Conservation (phyloP, 2,888 invertebrate genomes). For the Drosophila prostipennis region DNA sequence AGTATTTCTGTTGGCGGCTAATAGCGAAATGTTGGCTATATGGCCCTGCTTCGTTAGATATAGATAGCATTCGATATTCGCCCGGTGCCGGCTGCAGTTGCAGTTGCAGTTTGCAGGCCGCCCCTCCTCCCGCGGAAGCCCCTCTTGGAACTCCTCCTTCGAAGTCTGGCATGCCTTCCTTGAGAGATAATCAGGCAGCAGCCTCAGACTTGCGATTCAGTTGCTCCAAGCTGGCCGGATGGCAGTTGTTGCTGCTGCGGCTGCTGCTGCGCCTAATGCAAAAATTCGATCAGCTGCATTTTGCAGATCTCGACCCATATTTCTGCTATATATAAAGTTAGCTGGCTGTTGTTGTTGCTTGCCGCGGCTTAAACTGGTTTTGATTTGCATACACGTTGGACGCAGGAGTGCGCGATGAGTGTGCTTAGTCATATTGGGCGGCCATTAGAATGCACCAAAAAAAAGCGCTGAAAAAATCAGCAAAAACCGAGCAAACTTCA, state of each 20-base stretch:
- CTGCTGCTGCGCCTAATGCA: conserved; percentile 78
- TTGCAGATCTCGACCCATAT: conserved; percentile 83
- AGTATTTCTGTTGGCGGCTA: conserved; percentile 75
- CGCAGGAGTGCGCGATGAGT: conserved; percentile 80
- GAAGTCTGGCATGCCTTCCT: conserved; percentile 72
- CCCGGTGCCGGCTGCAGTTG: conserved; percentile 66
- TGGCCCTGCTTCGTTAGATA: conserved; percentile 78
- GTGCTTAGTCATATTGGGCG: conserved; percentile 83
- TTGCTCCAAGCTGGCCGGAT: conserved; percentile 66
- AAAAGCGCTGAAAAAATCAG: conserved; percentile 13
- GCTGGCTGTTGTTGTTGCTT: conserved; percentile 46
- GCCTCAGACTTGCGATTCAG: conserved; percentile 58
- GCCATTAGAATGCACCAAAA: conserved; percentile 81
- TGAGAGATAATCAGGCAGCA: conserved; percentile 75
- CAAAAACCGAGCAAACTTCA: conserved; percentile 25
- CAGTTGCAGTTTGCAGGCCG: conserved; percentile 38
- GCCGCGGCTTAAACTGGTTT: conserved; percentile 75
- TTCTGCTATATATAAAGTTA: conserved; percentile 64
- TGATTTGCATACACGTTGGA: conserved; percentile 82
- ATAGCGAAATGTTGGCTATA: conserved; percentile 80
- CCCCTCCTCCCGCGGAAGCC: conserved; percentile 7
- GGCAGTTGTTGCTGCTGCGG: conserved; percentile 55
- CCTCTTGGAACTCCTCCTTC: conserved; percentile 12
- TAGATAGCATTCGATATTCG: conserved; percentile 77
- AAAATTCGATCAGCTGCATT: conserved; percentile 83